phyloP scores from a whole-genome alignment of 1,140 invertebrate genomes.

The Acromyrmex heyeri region DNA sequence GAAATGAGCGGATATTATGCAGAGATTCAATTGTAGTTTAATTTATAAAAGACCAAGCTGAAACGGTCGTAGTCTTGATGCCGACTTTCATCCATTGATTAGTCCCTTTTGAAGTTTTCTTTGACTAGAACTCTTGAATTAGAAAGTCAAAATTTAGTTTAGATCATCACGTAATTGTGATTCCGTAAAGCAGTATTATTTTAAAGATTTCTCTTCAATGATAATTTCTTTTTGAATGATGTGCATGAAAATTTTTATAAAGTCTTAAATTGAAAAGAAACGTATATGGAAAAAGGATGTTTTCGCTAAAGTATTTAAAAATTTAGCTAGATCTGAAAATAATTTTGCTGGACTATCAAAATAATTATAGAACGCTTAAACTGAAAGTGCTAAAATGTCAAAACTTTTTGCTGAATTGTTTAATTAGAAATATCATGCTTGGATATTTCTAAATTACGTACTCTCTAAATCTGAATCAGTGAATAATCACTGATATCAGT shows the following conservation, averaged over 20 bases:
- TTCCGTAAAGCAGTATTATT: neutral
- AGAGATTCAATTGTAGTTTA: constrained; percentile 34
- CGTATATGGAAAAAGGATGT: no score
- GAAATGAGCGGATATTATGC: constrained; percentile 1
- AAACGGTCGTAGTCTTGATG: neutral
- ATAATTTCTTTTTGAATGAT: neutral
- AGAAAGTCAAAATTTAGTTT: neutral
- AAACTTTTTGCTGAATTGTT: no score
- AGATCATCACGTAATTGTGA: neutral
- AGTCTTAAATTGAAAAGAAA: neutral
- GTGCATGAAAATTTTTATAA: neutral
- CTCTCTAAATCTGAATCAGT: no score
- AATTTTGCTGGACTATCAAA: no score
- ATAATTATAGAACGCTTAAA: no score
- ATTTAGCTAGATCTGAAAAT: no score
- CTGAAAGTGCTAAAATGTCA: no score
- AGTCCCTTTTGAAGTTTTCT: constrained; percentile 27
- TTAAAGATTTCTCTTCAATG: neutral
- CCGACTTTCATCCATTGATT: constrained; percentile 28
- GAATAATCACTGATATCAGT: no score
- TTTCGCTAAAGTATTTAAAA: no score
- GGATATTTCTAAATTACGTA: no score
- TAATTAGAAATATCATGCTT: no score
- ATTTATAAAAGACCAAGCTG: constrained; percentile 34
- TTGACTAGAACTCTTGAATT: neutral